Percentiles rank a stretch among this genome's conserved stretches.
Evolutionary conservation across 2,888 invertebrate species (phyloP).

Genomic region (Sinotaia quadrata): DNA sequence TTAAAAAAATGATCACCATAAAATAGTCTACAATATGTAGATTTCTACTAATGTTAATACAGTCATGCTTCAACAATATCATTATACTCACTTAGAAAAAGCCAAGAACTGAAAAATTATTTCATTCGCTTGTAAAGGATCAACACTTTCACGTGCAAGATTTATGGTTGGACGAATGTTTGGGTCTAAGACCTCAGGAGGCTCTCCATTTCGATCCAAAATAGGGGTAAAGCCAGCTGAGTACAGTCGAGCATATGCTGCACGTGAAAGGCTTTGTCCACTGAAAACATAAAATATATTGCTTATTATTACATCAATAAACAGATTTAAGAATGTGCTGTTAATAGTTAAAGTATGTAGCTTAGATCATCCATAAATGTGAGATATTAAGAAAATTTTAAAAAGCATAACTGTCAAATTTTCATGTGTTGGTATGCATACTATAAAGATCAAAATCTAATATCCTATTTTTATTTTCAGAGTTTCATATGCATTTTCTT

Average conservation of each 20-base stretch:
- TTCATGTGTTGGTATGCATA: too few relatives aligned
- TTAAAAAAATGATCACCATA: too few relatives aligned
- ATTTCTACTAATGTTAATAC: too few relatives aligned
- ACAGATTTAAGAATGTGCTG: background rate
- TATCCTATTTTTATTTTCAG: too few relatives aligned
- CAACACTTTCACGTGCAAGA: constrained; percentile 67
- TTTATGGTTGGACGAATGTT: constrained; percentile 52
- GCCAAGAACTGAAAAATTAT: constrained; percentile 74
- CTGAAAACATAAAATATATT: constrained; percentile 37
- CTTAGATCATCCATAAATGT: background rate
- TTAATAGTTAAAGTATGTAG: background rate
- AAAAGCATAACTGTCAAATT: too few relatives aligned
- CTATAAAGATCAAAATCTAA: too few relatives aligned
- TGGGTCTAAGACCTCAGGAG: constrained; percentile 72
- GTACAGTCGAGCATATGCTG: constrained; percentile 70
- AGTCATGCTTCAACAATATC: too few relatives aligned
- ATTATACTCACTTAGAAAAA: constrained; percentile 68
- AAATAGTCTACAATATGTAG: too few relatives aligned
- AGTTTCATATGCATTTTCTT: too few relatives aligned
- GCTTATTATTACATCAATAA: background rate
- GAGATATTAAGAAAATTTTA: too few relatives aligned
- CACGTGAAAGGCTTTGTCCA: constrained; percentile 67
- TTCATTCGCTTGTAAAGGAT: constrained; percentile 72
- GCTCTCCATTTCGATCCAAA: constrained; percentile 70
- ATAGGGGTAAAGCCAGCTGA: constrained; percentile 70